These are phyloP conservation scores for Sebastes trivittatus DNA, from an alignment of 2,797 vertebrate species.

Conservation along the genomic window DNA sequence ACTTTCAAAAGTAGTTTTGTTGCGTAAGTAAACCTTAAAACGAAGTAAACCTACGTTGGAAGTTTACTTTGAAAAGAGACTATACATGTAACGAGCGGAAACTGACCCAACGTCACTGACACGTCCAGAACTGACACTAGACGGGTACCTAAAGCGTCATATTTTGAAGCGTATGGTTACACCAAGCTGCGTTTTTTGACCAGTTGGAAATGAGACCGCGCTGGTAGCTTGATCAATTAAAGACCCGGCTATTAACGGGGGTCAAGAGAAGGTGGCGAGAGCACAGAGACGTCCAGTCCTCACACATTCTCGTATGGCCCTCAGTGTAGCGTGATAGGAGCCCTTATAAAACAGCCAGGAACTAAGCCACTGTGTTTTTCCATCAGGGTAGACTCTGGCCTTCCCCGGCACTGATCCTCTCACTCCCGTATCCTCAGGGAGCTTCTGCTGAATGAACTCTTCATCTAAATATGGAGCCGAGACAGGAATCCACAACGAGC, in stretches of 20 bases:
- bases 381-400: constrained; percentile 28
- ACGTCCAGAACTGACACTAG: not conserved
- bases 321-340: constrained; percentile 24
- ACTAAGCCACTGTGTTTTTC: constrained; percentile 46
- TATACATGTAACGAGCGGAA: not conserved
- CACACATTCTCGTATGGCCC: not conserved
- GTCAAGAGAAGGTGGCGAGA: not conserved
- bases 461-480: constrained; percentile 59
- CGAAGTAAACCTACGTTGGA: too few relatives aligned
- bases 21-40: not conserved
- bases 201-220: not conserved
- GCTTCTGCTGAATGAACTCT: constrained; percentile 55
- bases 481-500: constrained; percentile 52
- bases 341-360: constrained; percentile 27
- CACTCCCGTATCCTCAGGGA: constrained; percentile 36
- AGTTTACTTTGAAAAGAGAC: not conserved
- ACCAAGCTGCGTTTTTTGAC: not conserved
- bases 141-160: not conserved
- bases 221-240: not conserved
- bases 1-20: not conserved
- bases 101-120: not conserved
- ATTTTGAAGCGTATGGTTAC: too few relatives aligned
- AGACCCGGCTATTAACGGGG: not conserved
- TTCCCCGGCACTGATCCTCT: constrained; percentile 29
- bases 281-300: constrained; percentile 15